These are phyloP conservation scores for Baronia brevicornis DNA, from an alignment of 2,888 invertebrate species.

Conservation along the genomic window DNA sequence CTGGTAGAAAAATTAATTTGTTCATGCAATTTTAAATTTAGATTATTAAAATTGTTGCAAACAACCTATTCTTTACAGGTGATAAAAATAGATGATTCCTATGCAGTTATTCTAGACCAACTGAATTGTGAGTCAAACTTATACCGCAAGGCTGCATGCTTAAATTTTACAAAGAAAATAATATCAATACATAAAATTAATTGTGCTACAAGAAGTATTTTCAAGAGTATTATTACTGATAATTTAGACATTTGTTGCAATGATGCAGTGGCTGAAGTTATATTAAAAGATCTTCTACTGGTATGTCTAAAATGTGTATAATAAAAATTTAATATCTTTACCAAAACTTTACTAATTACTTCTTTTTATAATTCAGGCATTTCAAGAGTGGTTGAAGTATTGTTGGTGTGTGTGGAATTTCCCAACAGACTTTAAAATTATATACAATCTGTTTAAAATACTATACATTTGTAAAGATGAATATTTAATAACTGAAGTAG, in stretches of 20 bases:
- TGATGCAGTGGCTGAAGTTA: slow-evolving; percentile 41
- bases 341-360: not conserved
- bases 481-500: slow-evolving; percentile 28
- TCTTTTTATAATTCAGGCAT: slow-evolving; percentile 39
- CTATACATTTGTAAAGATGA: slow-evolving; percentile 43
- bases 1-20: no score
- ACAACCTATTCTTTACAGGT: slow-evolving; percentile 33
- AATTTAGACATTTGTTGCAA: slow-evolving; percentile 47
- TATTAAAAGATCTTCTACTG: slow-evolving; percentile 44
- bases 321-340: slow-evolving; percentile 3
- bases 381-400: slow-evolving; percentile 50
- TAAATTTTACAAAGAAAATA: slow-evolving; percentile 39
- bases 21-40: no score
- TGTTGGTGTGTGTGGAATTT: slow-evolving; percentile 58
- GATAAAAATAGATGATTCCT: slow-evolving; percentile 41
- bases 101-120: slow-evolving; percentile 40
- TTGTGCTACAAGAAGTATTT: slow-evolving; percentile 39
- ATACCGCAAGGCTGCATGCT: slow-evolving; percentile 43
- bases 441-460: slow-evolving; percentile 48
- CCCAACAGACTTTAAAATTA: slow-evolving; percentile 36
- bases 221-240: slow-evolving; percentile 44
- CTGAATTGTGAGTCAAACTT: slow-evolving; percentile 49
- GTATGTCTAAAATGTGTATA: slow-evolving; percentile 27
- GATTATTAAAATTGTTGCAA: not conserved
- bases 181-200: slow-evolving; percentile 44